phyloP scores from a whole-genome alignment of 2,888 invertebrate species.

The Anthophora plumipes region DNA sequence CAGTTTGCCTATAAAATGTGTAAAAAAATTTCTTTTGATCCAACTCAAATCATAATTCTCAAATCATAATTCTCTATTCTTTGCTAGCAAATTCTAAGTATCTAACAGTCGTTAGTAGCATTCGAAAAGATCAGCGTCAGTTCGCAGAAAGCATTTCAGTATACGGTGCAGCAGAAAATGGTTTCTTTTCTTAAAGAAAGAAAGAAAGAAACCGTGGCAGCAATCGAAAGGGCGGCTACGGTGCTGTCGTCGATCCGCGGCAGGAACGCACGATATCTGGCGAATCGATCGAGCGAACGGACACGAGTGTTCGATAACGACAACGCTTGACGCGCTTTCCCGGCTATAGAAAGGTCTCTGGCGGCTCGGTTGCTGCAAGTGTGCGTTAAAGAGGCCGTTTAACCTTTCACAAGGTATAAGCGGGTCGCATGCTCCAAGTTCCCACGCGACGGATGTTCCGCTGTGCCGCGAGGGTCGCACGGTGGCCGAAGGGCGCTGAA shows the following conservation, averaged over 20 bases:
- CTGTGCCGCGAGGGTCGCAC: constrained; percentile 50
- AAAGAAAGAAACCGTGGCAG: constrained; percentile 1
- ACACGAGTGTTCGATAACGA: constrained; percentile 69
- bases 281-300: constrained; percentile 66
- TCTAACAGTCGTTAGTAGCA: no score
- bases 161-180: no score
- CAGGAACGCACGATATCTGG: constrained; percentile 51
- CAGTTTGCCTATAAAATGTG: no score
- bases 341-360: constrained; percentile 72
- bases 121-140: neutral
- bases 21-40: no score
- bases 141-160: neutral
- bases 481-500: constrained; percentile 43
- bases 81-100: no score
- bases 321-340: constrained; percentile 71
- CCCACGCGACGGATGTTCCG: constrained; percentile 76
- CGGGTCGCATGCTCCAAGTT: constrained; percentile 76
- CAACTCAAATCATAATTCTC: no score
- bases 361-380: constrained; percentile 62
- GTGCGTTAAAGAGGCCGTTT: constrained; percentile 79
- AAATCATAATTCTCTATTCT: no score
- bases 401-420: constrained; percentile 75
- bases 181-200: neutral
- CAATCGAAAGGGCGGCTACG: constrained; percentile 31
- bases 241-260: constrained; percentile 42